Percentiles rank a stretch among this genome's conserved stretches.
Conservation (phyloP, 1,140 invertebrate species). For the Drosophila pseudoananassae region DNA sequence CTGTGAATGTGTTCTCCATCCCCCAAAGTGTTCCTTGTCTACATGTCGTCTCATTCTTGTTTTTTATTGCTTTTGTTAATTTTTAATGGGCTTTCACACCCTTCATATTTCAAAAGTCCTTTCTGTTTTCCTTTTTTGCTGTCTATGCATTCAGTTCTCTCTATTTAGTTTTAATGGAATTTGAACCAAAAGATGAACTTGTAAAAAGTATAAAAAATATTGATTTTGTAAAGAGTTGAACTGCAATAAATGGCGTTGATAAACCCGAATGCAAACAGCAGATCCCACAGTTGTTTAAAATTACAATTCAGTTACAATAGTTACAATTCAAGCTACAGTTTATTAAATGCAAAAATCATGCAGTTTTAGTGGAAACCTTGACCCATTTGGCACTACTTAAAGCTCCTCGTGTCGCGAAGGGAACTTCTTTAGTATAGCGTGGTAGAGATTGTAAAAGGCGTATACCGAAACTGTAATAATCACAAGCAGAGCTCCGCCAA, state of each 20-base stretch:
- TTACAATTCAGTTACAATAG: conserved; percentile 45
- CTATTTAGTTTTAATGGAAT: conserved; percentile 38
- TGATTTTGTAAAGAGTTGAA: conserved; percentile 60
- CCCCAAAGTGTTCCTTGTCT: conserved; percentile 24
- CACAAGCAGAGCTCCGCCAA: conserved; percentile 89
- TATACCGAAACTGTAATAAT: conserved; percentile 92
- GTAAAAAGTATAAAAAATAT: conserved; percentile 31
- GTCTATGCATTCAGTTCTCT: conserved; percentile 57
- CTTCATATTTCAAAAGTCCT: conserved; percentile 31
- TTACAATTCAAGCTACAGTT: conserved; percentile 44
- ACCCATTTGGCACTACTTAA: conserved; percentile 36
- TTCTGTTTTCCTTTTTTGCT: conserved; percentile 42
- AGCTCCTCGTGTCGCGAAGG: conserved; percentile 89
- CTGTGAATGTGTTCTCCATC: conserved; percentile 6
- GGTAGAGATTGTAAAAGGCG: conserved; percentile 92
- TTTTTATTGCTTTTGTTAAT: conserved; percentile 29
- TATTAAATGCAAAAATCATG: conserved; percentile 62
- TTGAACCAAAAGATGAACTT: conserved; percentile 23
- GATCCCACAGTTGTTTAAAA: conserved; percentile 19
- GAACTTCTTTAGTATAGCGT: conserved; percentile 92
- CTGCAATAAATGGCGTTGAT: conserved; percentile 74
- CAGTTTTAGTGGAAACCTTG: conserved; percentile 22
- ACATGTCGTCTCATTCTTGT: conserved; percentile 21
- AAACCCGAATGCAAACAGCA: conserved; percentile 73
- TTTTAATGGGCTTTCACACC: conserved; percentile 27